Percentiles rank a stretch among this genome's conserved stretches.
Conservation (phyloP, 92 coral and sea anemone genomes). For the Phenganax subtilis region DNA sequence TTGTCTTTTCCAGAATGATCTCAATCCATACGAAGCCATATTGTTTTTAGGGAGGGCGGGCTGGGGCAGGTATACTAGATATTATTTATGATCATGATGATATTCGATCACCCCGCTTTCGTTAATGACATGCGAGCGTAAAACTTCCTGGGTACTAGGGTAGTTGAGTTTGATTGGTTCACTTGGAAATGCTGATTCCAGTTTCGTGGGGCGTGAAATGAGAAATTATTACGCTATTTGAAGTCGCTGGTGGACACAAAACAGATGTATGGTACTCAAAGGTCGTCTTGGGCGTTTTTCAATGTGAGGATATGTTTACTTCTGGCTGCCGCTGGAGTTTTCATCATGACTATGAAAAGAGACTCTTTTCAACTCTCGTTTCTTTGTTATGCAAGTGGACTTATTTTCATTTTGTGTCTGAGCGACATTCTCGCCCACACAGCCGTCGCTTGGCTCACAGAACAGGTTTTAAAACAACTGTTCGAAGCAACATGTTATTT, state of each 20-base stretch:
- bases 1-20: slow-evolving; percentile 27
- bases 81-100: too few species aligned
- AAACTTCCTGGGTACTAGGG: too few species aligned
- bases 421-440: not conserved
- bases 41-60: not conserved
- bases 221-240: too few species aligned
- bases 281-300: not conserved
- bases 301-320: not conserved
- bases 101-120: too few species aligned
- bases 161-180: too few species aligned
- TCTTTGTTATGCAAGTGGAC: slow-evolving; percentile 2
- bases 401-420: not conserved
- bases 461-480: not conserved
- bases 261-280: too few species aligned
- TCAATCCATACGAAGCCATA: slow-evolving; percentile 21
- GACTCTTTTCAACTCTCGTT: not conserved
- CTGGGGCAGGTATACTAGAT: too few species aligned
- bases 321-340: not conserved
- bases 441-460: not conserved
- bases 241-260: too few species aligned
- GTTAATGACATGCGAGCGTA: too few species aligned
- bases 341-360: not conserved
- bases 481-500: slow-evolving; percentile 1
- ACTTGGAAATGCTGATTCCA: too few species aligned
- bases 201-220: too few species aligned